Base-by-base conservation (phyloP, 2,113 vertebrate genomes). In the Turdus rufiventris region DNA sequence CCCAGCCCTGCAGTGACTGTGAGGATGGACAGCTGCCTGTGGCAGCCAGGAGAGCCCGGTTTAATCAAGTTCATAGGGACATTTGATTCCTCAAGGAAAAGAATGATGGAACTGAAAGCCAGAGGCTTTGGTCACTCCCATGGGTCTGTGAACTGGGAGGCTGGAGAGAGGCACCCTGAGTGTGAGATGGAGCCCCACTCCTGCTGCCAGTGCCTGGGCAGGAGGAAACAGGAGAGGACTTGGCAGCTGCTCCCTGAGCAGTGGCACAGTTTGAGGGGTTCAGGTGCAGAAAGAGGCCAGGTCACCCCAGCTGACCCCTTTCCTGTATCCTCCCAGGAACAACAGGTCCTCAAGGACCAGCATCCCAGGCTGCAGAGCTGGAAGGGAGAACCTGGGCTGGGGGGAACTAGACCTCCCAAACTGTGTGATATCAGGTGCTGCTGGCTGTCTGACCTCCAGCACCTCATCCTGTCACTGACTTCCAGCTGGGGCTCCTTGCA, bases 311-410 rank as follows among this genome's bases (percentile, higher is more conserved):
- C 42, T 68, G 54, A 45, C 21, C 53, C 34, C 43, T 14, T 31
- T 2, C 15, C 4, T 1, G 1, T 29, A 2, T 65, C 26, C 3
- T 51, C 4, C 40, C 7, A 7, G 53, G 29, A 51, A 11, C 56
- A 43, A 5, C 0, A 3, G 5, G 5, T 33, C 6, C 21, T n/a
- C 24, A 4, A 21, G 33, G 71, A 61, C 2, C 1, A 1, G 56
- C 9, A 5, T 31, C 42, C 5, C 20, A 26, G 45, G 40, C 36
- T 66, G 40, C 4, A 12, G 54, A 34, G 11, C 50, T 58, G 31
- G 26, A 66, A 53, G 23, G 36, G 21, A 74, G 50, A 28, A 9
- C 24, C 45, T 0, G 6, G 24, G 26, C 76, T 53, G 28, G 42
- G 42, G 12, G 31, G 4, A 38, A 7, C 26, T 6, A 5, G 15